These are phyloP conservation scores for Brachyhypopomus gauderio DNA, from an alignment of 2,113 vertebrate species.

Conservation along the genomic window DNA sequence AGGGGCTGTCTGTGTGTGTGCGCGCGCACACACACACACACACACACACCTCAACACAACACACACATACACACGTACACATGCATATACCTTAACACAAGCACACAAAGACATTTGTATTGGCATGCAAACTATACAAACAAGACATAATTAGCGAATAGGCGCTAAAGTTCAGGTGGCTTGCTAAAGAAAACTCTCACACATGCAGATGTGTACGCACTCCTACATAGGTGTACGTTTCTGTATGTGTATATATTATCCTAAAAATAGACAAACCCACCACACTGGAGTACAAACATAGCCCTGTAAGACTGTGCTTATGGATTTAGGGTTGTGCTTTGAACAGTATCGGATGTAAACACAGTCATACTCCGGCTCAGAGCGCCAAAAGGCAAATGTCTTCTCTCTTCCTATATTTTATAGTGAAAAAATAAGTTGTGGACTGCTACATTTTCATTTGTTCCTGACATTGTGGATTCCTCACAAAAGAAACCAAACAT, in stretches of 20 bases:
- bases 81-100: neutral
- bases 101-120: neutral
- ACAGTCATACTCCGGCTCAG: too few relatives aligned
- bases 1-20: slow-evolving; percentile 24
- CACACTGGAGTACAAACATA: too few relatives aligned
- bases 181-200: neutral
- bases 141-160: neutral
- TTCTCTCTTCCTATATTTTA: too few relatives aligned
- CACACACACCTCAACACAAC: neutral
- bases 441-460: neutral
- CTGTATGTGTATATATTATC: too few relatives aligned
- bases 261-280: too few relatives aligned
- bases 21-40: slow-evolving; percentile 2
- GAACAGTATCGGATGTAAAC: too few relatives aligned
- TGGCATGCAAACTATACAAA: slow-evolving; percentile 8
- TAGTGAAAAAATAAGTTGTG: too few relatives aligned
- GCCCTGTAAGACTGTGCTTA: too few relatives aligned
- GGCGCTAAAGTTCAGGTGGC: neutral
- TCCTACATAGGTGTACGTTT: neutral
- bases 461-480: neutral
- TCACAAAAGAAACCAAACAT: neutral
- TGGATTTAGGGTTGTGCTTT: too few relatives aligned
- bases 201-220: neutral
- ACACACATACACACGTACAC: slow-evolving; percentile 23
- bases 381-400: too few relatives aligned